A percentile compares a stretch with the other conserved stretches of the same genome.
These are phyloP conservation scores for Scomberomorus guttatus DNA, from an alignment of 2,797 vertebrate genomes.

Conservation along the genomic window DNA sequence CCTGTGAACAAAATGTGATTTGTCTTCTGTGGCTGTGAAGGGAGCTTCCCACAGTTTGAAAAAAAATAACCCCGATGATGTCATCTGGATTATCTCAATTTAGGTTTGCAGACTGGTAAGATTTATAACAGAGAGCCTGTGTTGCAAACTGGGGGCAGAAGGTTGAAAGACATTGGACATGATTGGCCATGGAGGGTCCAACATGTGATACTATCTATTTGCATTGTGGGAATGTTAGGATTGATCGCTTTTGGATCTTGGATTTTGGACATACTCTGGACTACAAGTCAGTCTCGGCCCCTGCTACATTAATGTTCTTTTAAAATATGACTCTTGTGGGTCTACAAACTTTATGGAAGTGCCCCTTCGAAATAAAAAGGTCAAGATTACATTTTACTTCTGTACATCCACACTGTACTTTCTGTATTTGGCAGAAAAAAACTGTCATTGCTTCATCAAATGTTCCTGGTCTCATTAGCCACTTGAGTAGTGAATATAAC, in stretches of 20 bases:
- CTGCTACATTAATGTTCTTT: not conserved
- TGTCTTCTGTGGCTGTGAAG: not conserved
- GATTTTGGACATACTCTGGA: not conserved
- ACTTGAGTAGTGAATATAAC: not conserved
- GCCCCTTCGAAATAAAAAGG: not conserved
- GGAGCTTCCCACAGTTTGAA: not conserved
- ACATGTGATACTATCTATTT: not conserved
- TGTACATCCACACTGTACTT: not conserved
- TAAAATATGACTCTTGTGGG: not conserved
- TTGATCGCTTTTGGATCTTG: not conserved
- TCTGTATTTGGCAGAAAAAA: not conserved
- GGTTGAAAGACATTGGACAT: too few relatives aligned
- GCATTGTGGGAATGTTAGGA: not conserved
- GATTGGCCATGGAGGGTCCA: too few relatives aligned
- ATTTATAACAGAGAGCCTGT: too few relatives aligned
- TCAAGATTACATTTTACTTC: not conserved
- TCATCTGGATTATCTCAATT: not conserved
- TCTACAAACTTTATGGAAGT: not conserved
- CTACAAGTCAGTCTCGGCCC: too few relatives aligned
- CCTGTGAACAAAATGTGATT: not conserved
- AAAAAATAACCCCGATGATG: not conserved
- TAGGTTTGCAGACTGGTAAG: not conserved
- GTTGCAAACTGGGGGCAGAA: too few relatives aligned
- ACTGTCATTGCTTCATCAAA: not conserved
- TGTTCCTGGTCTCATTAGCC: not conserved